Evolutionary conservation across 2,797 vertebrate genomes (phyloP).

Genomic region (Acrossocheilus wenchowensis): DNA sequence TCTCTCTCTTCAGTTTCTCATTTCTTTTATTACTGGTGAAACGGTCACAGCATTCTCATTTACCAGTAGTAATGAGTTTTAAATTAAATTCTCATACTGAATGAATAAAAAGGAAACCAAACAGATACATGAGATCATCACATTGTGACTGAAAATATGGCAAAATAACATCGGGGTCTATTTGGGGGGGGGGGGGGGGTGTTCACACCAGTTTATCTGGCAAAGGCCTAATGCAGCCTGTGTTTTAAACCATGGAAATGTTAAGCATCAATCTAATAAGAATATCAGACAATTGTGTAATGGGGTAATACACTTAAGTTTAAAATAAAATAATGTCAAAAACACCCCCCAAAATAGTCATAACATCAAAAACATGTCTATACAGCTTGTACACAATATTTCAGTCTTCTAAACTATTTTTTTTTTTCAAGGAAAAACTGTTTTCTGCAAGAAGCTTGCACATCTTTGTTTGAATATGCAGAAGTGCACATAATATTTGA

Average conservation of each 20-base stretch:
- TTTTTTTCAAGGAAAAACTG: too few species aligned
- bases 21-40: conserved; percentile 48
- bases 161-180: background rate
- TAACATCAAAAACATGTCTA: too few species aligned
- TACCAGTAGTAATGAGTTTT: conserved; percentile 40
- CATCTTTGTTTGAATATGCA: background rate
- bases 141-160: conserved; percentile 16
- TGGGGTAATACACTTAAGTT: background rate
- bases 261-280: background rate
- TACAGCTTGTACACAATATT: background rate
- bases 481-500: background rate
- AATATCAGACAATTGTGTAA: background rate
- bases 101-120: conserved; percentile 29
- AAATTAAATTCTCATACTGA: conserved; percentile 28
- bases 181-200: background rate
- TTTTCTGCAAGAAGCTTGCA: too few species aligned
- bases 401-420: background rate
- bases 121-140: conserved; percentile 16
- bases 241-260: background rate
- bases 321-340: background rate
- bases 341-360: too few species aligned
- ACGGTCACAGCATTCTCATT: conserved; percentile 40
- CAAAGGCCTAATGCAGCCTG: background rate
- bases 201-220: background rate
- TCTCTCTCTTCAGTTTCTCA: conserved; percentile 11